Base-by-base conservation (phyloP, 2,888 invertebrate species). In the Carcina quercana region DNA sequence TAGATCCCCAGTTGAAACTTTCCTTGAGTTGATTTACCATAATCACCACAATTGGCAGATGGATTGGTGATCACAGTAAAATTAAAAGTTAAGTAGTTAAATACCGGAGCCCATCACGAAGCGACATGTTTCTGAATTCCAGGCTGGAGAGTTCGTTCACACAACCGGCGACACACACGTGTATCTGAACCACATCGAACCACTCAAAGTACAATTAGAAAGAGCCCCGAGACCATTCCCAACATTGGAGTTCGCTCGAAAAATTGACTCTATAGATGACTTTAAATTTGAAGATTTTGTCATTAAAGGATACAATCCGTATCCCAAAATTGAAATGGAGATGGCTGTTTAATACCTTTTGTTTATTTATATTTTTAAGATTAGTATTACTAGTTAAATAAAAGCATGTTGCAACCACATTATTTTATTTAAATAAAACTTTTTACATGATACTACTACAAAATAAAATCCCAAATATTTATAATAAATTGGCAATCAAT, bases 121-220 rank as follows among this genome's bases (percentile, higher is more conserved):
- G 26, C 25, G 12, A 28, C 22, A 5, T 25, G 13, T 20, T 28
- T 37, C 41, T 32, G 33, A 5, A 7, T 74, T 75, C 25, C 70
- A 94, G 91, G 89, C 96, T 28, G 96, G 95, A 19, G 97, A 98
- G 43, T 96, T 99, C 62, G 86, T 98, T 2, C 97, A 98, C 68
- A 94, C 95, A 0, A 86, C 97, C 45, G 98, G 98, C 7, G 98
- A 99, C 74, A 92, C 96, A 22, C 98, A 98, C 76, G 90, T 99
- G 1, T 99, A 98, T 63, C 70, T 88, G 6, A 97, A 96, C 65
- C 98, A 99, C 62, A 79, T 95, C 13, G 91, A 93, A 32, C 91
- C 95, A 1, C 72, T 98, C 1, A 86, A 91, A 55, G 87, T 89
- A 49, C 98, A 98, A 75, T 51, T 97, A 13, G 69, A 86, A 51